A percentile compares a stretch with the other conserved stretches of the same genome.
phyloP scores from a whole-genome alignment of 1,140 invertebrate genomes.

The Trichomalopsis sarcophagae region DNA sequence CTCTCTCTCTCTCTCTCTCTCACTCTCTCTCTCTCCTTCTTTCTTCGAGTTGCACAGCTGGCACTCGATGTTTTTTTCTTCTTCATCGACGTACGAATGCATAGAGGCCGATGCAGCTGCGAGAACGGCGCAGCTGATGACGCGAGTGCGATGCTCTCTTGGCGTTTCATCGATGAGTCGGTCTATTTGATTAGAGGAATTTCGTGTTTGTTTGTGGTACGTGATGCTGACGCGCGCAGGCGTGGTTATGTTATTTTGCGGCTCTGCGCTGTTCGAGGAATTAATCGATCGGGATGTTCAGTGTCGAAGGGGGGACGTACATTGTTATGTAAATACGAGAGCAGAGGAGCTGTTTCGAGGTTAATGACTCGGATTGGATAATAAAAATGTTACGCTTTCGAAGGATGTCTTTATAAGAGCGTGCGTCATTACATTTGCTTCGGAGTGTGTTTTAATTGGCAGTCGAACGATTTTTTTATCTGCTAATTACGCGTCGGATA shows the following conservation, averaged over 20 bases:
- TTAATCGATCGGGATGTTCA: background rate
- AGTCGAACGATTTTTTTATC: background rate
- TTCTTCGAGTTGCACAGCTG: background rate
- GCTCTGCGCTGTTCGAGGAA: background rate
- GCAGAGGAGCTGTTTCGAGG: background rate
- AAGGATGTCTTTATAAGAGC: background rate
- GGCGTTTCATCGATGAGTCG: background rate
- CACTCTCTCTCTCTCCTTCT: background rate
- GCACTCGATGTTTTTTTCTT: background rate
- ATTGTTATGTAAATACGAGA: background rate
- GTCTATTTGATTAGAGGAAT: background rate
- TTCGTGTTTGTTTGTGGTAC: background rate
- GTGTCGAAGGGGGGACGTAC: background rate
- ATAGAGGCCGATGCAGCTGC: background rate
- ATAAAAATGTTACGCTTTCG: conserved; percentile 4
- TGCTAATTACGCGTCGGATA: too few relatives aligned
- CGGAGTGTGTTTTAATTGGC: background rate
- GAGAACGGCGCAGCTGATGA: background rate
- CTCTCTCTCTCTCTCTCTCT: background rate
- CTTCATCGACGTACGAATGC: background rate
- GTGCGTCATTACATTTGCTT: background rate
- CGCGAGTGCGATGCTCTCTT: background rate
- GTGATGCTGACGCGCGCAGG: background rate
- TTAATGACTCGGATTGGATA: background rate
- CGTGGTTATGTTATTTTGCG: background rate